Evolutionary conservation across 1,140 invertebrate genomes (phyloP).

Genomic region (Apis florea): DNA sequence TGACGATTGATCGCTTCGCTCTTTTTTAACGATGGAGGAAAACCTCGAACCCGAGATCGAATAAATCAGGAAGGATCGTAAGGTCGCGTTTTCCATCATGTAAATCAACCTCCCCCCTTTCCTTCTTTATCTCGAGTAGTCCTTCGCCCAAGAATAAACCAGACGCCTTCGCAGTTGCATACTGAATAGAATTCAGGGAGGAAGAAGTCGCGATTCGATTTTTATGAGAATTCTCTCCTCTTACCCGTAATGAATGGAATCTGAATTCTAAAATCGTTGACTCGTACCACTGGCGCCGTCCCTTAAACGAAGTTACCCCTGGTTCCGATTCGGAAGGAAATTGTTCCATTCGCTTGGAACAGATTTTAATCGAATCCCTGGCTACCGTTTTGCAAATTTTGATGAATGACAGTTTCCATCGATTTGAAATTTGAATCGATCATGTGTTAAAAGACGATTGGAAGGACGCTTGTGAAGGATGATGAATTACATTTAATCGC

Average conservation of each 20-base stretch:
- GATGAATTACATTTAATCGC: too few species aligned
- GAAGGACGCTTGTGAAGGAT: too few species aligned
- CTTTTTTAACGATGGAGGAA: constrained; percentile 32
- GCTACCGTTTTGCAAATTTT: neutral
- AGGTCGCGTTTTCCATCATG: constrained; percentile 39
- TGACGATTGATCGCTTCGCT: constrained; percentile 10
- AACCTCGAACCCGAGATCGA: constrained; percentile 7
- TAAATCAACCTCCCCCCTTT: constrained; percentile 47
- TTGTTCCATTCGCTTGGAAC: neutral
- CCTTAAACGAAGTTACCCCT: neutral
- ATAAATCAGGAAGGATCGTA: constrained; percentile 51
- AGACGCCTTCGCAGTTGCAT: constrained; percentile 37
- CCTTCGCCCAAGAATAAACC: constrained; percentile 43
- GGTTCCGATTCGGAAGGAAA: neutral
- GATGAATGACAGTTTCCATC: too few species aligned
- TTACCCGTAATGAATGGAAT: neutral
- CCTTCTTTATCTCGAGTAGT: constrained; percentile 2
- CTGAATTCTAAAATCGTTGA: constrained; percentile 12
- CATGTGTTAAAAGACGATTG: too few species aligned
- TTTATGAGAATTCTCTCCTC: neutral
- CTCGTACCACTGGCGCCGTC: constrained; percentile 7
- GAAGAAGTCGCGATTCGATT: neutral
- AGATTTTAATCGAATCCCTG: neutral
- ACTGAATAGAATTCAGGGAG: constrained; percentile 36
- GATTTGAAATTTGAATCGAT: too few species aligned